Base-by-base conservation (phyloP, 2,888 invertebrate species). In the Nephrocerus scutellatus region DNA sequence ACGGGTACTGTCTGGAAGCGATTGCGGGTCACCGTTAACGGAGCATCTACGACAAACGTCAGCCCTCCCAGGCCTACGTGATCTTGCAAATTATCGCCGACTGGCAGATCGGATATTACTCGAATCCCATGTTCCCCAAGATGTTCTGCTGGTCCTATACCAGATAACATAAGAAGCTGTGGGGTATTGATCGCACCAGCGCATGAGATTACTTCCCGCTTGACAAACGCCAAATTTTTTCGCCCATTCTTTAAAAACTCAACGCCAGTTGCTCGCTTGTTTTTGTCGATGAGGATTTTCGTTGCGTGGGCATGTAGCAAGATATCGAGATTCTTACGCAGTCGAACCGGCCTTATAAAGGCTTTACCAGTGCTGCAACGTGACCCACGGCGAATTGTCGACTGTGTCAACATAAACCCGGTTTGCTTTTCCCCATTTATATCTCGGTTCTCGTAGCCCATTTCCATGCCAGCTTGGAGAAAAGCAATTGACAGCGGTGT, bases 141-240 rank as follows among this genome's bases (percentile, higher is more conserved):
- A 57, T 89, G 86, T 10, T 84, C 82, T 3, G 74, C 75, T 0
- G 87, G 88, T 0, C 89, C 89, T 15, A 92, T 76, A 0, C 95
- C 95, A 36, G 89, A 90, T 7, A 95, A 62, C 90, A 93, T 89
- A 48, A 96, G 72, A 14, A 96, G 59, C 54, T 95, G 91, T 0
- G 95, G 92, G 4, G 86, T 81, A 36, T 86, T 84, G 23, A 96
- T 77, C 1, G 93, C 80, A 1, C 95, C 95, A 0, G 91, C 86
- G 3, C 88, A 84, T 52, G 90, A 71, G 6, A 95, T 77, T 0
- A 95, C 79, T 64, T 90, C 90, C 36, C 83, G 75, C 43, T 81
- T 77, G 1, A 87, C 88, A 44, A 79, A 72, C 0, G 84, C 82
- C 30, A 75, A 71, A 35, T 79, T 74, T 36, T 73, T 75, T 36